These are phyloP conservation scores for Dermatophagoides farinae DNA, from an alignment of 1,140 invertebrate species.

Conservation along the genomic window DNA sequence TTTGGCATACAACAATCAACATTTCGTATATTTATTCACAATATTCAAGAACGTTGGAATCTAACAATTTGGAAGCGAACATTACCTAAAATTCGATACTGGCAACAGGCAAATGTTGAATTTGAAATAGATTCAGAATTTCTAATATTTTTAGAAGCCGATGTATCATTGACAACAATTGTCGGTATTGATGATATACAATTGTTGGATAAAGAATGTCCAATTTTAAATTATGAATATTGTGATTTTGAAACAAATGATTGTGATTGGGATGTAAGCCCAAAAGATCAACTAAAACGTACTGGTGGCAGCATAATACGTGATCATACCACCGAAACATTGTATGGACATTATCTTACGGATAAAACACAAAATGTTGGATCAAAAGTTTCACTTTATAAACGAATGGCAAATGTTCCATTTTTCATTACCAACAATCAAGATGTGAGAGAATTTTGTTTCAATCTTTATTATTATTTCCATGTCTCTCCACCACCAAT, in stretches of 20 bases:
- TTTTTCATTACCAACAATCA: background rate
- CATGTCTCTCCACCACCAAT: background rate
- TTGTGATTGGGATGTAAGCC: background rate
- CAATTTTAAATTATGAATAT: background rate
- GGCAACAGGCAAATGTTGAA: background rate
- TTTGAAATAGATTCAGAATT: background rate
- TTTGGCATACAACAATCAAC: background rate
- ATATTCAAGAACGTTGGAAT: background rate
- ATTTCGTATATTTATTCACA: no score
- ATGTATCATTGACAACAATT: background rate
- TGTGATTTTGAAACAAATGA: slow-evolving; percentile 1
- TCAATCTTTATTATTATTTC: background rate
- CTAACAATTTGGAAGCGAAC: background rate
- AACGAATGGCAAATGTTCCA: background rate
- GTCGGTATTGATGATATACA: background rate
- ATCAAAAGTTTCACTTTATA: background rate
- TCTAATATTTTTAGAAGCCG: background rate
- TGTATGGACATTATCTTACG: background rate
- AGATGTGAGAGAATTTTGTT: background rate
- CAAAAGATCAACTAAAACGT: background rate
- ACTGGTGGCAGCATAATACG: background rate
- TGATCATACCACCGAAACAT: background rate
- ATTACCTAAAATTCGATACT: background rate
- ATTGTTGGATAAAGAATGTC: background rate
- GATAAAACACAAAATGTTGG: background rate